Conservation (phyloP, 2,888 invertebrate species). For the Coecobrya sp. region DNA sequence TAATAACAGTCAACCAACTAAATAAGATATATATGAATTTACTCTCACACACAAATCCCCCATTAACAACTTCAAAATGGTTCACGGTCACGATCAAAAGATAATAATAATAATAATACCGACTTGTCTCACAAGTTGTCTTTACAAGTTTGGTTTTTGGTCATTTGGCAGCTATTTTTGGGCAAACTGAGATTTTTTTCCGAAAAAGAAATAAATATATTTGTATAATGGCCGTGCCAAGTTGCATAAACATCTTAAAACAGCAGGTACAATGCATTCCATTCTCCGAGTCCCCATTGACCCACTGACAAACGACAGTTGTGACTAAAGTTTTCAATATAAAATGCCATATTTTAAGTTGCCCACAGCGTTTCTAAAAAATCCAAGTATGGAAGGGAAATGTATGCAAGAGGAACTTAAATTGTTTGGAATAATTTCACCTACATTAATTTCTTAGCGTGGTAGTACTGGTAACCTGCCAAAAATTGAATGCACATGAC, state of each 20-base stretch:
- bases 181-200: slow-evolving; percentile 2
- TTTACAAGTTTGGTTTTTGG: background rate
- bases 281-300: background rate
- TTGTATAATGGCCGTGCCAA: background rate
- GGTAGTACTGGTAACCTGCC: background rate
- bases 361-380: background rate
- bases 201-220: background rate
- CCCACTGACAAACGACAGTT: slow-evolving; percentile 12
- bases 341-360: background rate
- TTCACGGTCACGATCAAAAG: slow-evolving; percentile 57
- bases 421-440: slow-evolving; percentile 49
- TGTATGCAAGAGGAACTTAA: background rate
- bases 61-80: slow-evolving; percentile 49
- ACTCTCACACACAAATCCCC: background rate
- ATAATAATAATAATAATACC: background rate
- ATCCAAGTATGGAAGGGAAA: background rate
- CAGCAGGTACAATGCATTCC: background rate
- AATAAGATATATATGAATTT: slow-evolving; percentile 29
- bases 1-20: slow-evolving; percentile 2
- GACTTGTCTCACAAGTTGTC: slow-evolving; percentile 1
- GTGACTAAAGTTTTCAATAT: slow-evolving; percentile 4
- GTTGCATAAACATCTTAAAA: background rate
- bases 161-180: background rate
- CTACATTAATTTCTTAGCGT: slow-evolving; percentile 20
- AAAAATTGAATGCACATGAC: slow-evolving; percentile 31